These are phyloP conservation scores for Agrotis segetum DNA, from an alignment of 2,888 invertebrate genomes.

Conservation along the genomic window DNA sequence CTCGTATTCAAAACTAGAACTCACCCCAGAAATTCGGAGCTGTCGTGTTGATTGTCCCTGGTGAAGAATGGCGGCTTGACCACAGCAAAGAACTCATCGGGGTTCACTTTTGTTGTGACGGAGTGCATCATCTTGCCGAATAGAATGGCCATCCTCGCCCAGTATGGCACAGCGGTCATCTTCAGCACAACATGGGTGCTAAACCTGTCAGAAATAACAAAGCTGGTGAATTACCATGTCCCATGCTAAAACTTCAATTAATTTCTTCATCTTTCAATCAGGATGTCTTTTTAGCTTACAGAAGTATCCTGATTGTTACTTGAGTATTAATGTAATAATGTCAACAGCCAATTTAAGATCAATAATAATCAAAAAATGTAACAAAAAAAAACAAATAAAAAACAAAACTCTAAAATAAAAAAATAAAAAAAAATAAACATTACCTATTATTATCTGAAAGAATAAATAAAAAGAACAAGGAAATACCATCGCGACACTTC, in stretches of 20 bases:
- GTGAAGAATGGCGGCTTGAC: conserved; percentile 95
- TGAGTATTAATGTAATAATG: too few species aligned
- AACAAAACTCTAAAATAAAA: neutral
- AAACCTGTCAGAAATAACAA: conserved; percentile 86
- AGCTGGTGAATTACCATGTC: neutral
- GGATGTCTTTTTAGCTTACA: neutral
- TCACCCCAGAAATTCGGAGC: conserved; percentile 96
- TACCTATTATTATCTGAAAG: neutral
- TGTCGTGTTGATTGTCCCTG: conserved; percentile 95
- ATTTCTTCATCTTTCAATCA: neutral
- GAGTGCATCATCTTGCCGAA: conserved; percentile 94
- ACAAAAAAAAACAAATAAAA: neutral
- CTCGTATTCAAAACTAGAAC: conserved; percentile 40
- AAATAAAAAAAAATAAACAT: too few species aligned
- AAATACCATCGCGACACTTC: neutral
- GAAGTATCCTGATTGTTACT: neutral
- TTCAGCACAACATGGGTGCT: conserved; percentile 92
- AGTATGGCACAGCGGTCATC: conserved; percentile 89
- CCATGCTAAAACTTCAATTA: neutral
- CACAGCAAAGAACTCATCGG: conserved; percentile 93
- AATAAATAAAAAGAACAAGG: neutral
- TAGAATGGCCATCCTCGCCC: conserved; percentile 93
- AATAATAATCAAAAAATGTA: too few species aligned
- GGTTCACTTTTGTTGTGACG: conserved; percentile 92
- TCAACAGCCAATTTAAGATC: neutral